Evolutionary conservation across 2,888 invertebrate genomes (phyloP).

Genomic region (Acrobasis suavella): DNA sequence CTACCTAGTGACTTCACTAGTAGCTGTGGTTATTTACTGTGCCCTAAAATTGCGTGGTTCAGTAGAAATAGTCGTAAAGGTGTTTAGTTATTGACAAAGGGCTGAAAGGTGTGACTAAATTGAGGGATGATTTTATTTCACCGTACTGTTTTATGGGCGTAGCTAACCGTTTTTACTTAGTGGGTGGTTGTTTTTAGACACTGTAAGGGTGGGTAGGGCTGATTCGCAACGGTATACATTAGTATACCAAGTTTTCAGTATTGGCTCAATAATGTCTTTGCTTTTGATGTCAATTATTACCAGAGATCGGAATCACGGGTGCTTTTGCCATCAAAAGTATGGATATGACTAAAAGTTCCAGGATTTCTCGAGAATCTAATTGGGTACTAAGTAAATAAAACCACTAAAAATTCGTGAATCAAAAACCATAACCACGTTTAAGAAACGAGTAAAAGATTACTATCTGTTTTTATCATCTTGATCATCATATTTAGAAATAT

Average conservation of each 20-base stretch:
- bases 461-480: no score
- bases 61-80: slow-evolving; percentile 21
- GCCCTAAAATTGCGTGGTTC: slow-evolving; percentile 19
- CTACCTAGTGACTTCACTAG: background rate
- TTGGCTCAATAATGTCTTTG: slow-evolving; percentile 9
- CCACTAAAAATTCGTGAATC: no score
- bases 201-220: background rate
- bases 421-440: no score
- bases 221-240: slow-evolving; percentile 12
- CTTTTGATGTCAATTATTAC: background rate
- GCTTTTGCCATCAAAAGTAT: no score
- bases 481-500: no score
- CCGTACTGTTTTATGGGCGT: slow-evolving; percentile 17
- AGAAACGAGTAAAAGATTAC: no score
- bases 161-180: slow-evolving; percentile 10
- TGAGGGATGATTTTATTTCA: slow-evolving; percentile 28
- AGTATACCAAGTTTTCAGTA: slow-evolving; percentile 2
- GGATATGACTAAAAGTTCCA: no score
- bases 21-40: slow-evolving; percentile 16
- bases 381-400: no score
- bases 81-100: slow-evolving; percentile 16
- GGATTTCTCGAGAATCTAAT: no score
- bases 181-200: slow-evolving; percentile 27
- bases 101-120: slow-evolving; percentile 39
- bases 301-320: no score